phyloP scores from a whole-genome alignment of 2,797 vertebrate species.

The Microctenopoma stevenorrisi region DNA sequence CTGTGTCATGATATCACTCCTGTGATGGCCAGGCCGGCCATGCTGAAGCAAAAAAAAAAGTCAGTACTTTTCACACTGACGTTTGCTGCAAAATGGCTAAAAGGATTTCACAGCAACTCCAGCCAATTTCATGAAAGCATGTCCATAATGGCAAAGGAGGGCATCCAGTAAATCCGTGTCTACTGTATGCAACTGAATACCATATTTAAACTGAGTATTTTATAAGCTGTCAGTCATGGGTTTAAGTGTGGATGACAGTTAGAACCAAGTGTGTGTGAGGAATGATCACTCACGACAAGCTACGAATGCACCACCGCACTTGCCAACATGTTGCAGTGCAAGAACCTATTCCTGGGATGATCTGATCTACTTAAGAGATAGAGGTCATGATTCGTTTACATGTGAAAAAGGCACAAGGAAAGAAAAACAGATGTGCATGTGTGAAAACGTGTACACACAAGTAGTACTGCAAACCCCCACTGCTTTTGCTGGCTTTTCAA shows the following conservation, averaged over 20 bases:
- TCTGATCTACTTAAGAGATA: slow-evolving; percentile 43
- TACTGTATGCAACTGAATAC: slow-evolving; percentile 52
- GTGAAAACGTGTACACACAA: neutral
- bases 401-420: slow-evolving; percentile 14
- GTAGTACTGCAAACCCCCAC: slow-evolving; percentile 15
- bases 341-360: slow-evolving; percentile 35
- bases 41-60: slow-evolving; percentile 18
- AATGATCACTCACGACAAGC: slow-evolving; percentile 54
- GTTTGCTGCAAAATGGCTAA: slow-evolving; percentile 28
- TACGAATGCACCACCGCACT: slow-evolving; percentile 35
- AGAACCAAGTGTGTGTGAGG: slow-evolving; percentile 56
- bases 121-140: slow-evolving; percentile 32
- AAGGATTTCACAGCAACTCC: slow-evolving; percentile 22
- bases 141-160: slow-evolving; percentile 16
- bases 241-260: slow-evolving; percentile 56
- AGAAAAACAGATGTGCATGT: neutral
- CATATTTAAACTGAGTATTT: slow-evolving; percentile 54
- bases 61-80: slow-evolving; percentile 26
- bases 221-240: slow-evolving; percentile 45
- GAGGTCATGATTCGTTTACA: slow-evolving; percentile 28
- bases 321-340: slow-evolving; percentile 41
- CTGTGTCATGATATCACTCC: slow-evolving; percentile 19
- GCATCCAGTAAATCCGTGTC: slow-evolving; percentile 3
- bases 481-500: slow-evolving; percentile 31
- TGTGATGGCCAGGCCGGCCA: neutral